Conservation (phyloP, 2,888 invertebrate species). For the Noctua comes region DNA sequence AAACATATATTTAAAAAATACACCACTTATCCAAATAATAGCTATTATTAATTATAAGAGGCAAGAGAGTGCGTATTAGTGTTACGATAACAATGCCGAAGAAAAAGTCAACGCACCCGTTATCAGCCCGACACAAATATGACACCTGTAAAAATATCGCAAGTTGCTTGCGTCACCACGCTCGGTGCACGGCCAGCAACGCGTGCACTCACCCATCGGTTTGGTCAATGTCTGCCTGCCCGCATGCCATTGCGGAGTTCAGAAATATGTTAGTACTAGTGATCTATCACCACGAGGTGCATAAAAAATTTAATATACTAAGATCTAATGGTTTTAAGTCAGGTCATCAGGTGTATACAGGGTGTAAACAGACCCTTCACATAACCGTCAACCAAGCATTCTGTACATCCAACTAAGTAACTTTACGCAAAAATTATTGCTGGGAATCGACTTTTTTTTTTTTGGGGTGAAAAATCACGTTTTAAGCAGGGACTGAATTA, state of each 20-base stretch:
- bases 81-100: slow-evolving; percentile 66
- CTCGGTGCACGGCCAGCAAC: slow-evolving; percentile 21
- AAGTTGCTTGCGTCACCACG: slow-evolving; percentile 44
- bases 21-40: not conserved
- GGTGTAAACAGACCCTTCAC: no score
- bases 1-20: not conserved
- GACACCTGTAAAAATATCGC: slow-evolving; percentile 76
- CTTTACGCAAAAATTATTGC: no score
- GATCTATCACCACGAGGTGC: not conserved
- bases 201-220: slow-evolving; percentile 51
- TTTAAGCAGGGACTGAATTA: no score
- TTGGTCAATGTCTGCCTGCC: slow-evolving; percentile 23
- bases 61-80: slow-evolving; percentile 51
- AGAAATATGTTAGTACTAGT: slow-evolving; percentile 4
- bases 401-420: no score
- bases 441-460: no score
- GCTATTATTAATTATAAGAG: slow-evolving; percentile 23
- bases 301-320: not conserved
- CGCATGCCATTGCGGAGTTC: slow-evolving; percentile 19
- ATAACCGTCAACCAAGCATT: no score
- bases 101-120: slow-evolving; percentile 71
- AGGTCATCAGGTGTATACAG: no score
- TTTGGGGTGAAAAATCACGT: no score
- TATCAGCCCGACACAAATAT: slow-evolving; percentile 72
- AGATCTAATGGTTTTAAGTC: not conserved